Evolutionary conservation across 2,113 vertebrate species (phyloP), one percentile per base, ranked within the genome.

Genomic region (Psephotus haematonotus): DNA sequence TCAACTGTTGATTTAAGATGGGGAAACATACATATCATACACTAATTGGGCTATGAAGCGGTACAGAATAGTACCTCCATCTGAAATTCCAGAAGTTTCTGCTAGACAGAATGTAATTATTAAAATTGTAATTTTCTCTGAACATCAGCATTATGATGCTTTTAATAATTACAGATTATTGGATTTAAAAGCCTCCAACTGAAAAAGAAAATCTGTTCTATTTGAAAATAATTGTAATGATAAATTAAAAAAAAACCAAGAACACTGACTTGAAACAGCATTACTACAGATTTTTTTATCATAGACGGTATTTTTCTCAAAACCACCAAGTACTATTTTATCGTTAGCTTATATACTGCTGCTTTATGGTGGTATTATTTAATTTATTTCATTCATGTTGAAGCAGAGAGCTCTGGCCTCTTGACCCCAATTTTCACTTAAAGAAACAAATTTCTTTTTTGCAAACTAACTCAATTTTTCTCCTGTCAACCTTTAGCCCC

Each of bases 401-500:
- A 95, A 97, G 90, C 89, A 97, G 96, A 97, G 83, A 97, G 96
- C 88, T 91, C 79, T 96, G 97, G 97, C 98, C 98, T 97, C 90
- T 82, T 97, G 98, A 98, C 98, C 98, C 93, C 97, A 98, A 98
- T 98, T 98, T 98, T 98, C 98, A 98, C 98, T 98, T 97, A 97
- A 97, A 98, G 98, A 98, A 98, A 98, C 97, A 98, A 98, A 98
- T 98, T 98, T 98, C 95, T 97, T 95, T 97, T 98, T 98, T 96
- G 96, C 97, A 98, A 98, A 98, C 98, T 98, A 98, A 98, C 97
- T 98, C 97, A 97, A 98, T 98, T 98, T 98, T 98, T 98, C 98
- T 98, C 96, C 97, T 98, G 98, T 98, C 98, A 98, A 98, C 98
- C 97, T 98, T 98, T 98, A 97, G 92, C 97, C 97, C 96, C 83